Base-by-base conservation (phyloP, 2,888 invertebrate genomes). In the Seira ritae region DNA sequence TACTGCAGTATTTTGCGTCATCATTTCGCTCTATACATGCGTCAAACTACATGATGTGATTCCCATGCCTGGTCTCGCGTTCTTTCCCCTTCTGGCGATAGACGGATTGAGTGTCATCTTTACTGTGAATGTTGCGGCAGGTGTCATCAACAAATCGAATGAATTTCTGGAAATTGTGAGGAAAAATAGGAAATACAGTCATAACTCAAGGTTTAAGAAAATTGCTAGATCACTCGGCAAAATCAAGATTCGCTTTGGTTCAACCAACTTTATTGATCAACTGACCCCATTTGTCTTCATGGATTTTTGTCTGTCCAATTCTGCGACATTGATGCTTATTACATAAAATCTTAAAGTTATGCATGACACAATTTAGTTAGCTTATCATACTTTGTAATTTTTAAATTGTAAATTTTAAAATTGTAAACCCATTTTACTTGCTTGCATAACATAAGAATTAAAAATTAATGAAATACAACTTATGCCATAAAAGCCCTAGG, bases 71-170 rank as follows among this genome's bases (percentile, higher is more conserved):
- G 84, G 84, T 0, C 24, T 84, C 0, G 72, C 73, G 0, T 84
- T 84, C 23, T 84, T 84, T 37, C 84, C 84, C 0, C 73, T 84
- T 2, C 4, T 84, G 37, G 74, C 75, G 0, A 31, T 37, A 0
- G 84, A 81, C 20, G 84, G 84, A 19, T 81, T 84, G 46, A 66
- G 77, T 24, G 74, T 84, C 22, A 84, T 80, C 60, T 84, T 73
- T 70, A 74, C 81, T 17, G 70, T 78, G n/a, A 73, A 81, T 24
- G 62, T 84, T n/a, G 84, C 84, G 19, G 76, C 80, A 0, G 80
- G 31, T 0, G 73, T 80, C 19, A 37, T 80, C 17, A 72, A 0
- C 0, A 75, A 71, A 31, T 80, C 84, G 0, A 67, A 46, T 1
- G 4, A 4, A 23, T 80, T 77, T 50, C 10, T 84, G 20, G 8